Conservation (phyloP, 2,888 invertebrate species). For the Hyposoter didymator region DNA sequence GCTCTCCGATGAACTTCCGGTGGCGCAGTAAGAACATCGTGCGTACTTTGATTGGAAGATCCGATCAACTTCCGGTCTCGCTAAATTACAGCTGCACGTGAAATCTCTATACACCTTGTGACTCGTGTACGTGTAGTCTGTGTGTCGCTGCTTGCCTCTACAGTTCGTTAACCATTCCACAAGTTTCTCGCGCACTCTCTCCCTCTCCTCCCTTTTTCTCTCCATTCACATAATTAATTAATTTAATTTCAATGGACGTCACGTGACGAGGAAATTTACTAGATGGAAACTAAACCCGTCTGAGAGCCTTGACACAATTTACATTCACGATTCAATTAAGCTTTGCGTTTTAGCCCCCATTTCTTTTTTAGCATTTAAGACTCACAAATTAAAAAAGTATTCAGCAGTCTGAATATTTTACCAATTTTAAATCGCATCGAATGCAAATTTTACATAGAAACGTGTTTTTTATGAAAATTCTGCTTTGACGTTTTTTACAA, state of each 20-base stretch:
- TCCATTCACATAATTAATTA: constrained; percentile 25
- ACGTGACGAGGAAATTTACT: constrained; percentile 31
- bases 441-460: not conserved
- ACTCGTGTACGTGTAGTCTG: not conserved
- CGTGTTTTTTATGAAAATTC: not conserved
- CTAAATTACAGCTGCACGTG: constrained; percentile 28
- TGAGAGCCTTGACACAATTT: constrained; percentile 44
- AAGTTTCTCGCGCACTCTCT: constrained; percentile 21
- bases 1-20: constrained; percentile 33
- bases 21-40: constrained; percentile 6
- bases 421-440: not conserved
- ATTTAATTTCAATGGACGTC: constrained; percentile 47
- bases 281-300: constrained; percentile 21
- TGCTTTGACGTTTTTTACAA: not conserved
- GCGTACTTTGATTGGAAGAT: constrained; percentile 48
- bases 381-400: not conserved
- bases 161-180: constrained; percentile 60
- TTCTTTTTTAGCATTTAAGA: not conserved
- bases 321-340: constrained; percentile 26
- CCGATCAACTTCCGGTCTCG: constrained; percentile 58
- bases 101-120: constrained; percentile 19
- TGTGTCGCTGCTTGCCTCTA: not conserved
- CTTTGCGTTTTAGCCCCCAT: not conserved
- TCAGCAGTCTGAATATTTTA: not conserved
- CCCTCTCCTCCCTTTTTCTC: not conserved